Base-by-base conservation (phyloP, 2,888 invertebrate genomes). In the Hofmannophila pseudospretella region DNA sequence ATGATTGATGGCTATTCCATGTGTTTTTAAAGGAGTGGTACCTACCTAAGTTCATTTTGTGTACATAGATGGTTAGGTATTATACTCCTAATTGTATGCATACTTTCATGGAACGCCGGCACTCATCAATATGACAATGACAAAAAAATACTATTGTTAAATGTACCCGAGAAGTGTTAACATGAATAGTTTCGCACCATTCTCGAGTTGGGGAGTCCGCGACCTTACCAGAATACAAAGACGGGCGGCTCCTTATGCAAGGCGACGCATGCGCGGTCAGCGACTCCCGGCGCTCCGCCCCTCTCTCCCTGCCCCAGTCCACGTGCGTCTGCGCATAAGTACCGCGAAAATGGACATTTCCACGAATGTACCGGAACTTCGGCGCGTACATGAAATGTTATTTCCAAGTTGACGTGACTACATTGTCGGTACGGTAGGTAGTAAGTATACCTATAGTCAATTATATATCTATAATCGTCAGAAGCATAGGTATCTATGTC, bases 281-380 rank as follows among this genome's bases (percentile, higher is more conserved):
- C 76, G 82, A 80, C 82, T 74, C 73, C 69, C 45, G 53, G 40
- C 44, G 5, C 50, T 22, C 22, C 5, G 7, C 42, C 43, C 44
- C 36, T 42, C 49, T 39, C 47, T n/a, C 23, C n/a, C 47, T 49
- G 46, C 54, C 54, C 50, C 59, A 49, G 49, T 54, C 64, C 71
- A 71, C 73, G 72, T 68, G 72, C 66, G 66, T 41, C 39, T 26
- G 47, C 51, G 59, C 60, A 67, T 69, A 70, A 57, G 49, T 72
- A 68, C 67, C 61, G 75, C 73, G 74, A 80, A 84, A 80, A 80
- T 77, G 67, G 67, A 41, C 70, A 76, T 82, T 84, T 80, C 84
- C 71, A 73, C 61, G 81, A 84, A 82, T 50, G 47, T 51, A 67
- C 79, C 78, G 79, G 79, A 80, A 75, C 73, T 68, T 51, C 52